A percentile compares a stretch with the other conserved stretches of the same genome.
These are phyloP conservation scores for Grus americana DNA, from an alignment of 2,113 vertebrate genomes.

Conservation along the genomic window DNA sequence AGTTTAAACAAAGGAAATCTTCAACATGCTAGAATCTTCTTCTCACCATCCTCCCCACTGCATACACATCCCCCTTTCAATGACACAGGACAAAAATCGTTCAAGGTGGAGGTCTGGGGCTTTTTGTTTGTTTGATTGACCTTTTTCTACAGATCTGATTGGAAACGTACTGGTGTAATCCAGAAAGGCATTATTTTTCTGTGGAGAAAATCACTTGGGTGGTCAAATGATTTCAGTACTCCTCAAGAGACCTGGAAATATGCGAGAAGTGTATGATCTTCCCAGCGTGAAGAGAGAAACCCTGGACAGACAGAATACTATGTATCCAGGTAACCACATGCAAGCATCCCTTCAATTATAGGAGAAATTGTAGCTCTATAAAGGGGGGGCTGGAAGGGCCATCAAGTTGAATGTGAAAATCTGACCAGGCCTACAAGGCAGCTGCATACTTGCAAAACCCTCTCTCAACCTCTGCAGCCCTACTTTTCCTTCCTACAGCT, in stretches of 20 bases:
- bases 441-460: not conserved
- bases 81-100: too few species aligned
- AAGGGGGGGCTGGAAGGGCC: not conserved
- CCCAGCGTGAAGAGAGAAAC: not conserved
- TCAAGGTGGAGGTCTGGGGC: not conserved
- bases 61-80: not conserved
- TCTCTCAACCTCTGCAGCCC: not conserved
- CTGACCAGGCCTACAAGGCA: not conserved
- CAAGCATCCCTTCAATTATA: not conserved
- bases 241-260: not conserved
- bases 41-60: not conserved
- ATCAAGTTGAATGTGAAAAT: not conserved
- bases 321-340: not conserved
- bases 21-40: not conserved
- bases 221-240: not conserved
- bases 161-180: not conserved
- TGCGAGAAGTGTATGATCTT: not conserved
- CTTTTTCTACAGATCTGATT: not conserved
- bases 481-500: not conserved
- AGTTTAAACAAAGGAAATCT: slow-evolving; percentile 3
- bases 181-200: not conserved
- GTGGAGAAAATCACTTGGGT: not conserved
- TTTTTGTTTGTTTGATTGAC: not conserved
- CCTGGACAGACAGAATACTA: not conserved
- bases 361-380: not conserved